These are phyloP conservation scores for Crioceris asparagi DNA, from an alignment of 2,888 invertebrate species.

Conservation along the genomic window DNA sequence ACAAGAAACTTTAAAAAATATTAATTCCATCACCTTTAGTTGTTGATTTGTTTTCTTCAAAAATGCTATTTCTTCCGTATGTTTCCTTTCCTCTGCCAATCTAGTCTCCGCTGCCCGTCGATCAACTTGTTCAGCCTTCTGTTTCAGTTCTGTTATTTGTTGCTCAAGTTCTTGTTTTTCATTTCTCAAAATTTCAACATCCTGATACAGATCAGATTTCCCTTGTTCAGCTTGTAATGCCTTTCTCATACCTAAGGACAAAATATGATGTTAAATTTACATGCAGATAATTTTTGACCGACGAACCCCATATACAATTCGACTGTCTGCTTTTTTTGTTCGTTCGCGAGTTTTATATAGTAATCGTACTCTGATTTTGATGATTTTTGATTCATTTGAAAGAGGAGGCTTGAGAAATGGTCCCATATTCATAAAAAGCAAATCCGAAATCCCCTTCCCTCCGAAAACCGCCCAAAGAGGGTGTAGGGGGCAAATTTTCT, in stretches of 20 bases:
- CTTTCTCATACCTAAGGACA: constrained; percentile 66
- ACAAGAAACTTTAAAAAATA: constrained; percentile 1
- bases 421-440: no score
- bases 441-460: no score
- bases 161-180: constrained; percentile 57
- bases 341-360: no score
- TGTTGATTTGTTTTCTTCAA: constrained; percentile 91
- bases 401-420: no score
- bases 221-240: constrained; percentile 91
- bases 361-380: no score
- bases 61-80: constrained; percentile 83
- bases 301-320: no score
- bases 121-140: constrained; percentile 73
- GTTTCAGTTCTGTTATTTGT: constrained; percentile 49
- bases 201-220: constrained; percentile 68
- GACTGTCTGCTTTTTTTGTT: no score
- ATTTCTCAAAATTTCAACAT: constrained; percentile 57
- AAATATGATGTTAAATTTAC: no score
- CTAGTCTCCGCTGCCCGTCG: constrained; percentile 71
- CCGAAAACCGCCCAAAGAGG: no score
- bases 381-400: no score
- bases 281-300: no score
- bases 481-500: no score
- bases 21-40: constrained; percentile 54
- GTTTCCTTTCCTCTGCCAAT: constrained; percentile 84